Conservation (phyloP, 2,888 invertebrate species). For the Hypselothyrea guttata region DNA sequence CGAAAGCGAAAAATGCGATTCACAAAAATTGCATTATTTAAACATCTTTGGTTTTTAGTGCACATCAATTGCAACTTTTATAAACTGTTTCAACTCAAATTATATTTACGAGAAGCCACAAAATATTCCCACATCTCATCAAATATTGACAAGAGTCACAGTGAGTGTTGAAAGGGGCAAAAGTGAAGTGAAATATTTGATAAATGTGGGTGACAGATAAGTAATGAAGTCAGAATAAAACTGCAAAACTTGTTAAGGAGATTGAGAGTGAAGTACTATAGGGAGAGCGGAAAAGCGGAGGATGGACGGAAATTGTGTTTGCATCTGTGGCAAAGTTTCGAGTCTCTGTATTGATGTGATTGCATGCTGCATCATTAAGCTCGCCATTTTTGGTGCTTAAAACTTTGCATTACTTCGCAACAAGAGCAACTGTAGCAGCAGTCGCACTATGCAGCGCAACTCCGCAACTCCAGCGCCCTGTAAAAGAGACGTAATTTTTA, state of each 20-base stretch:
- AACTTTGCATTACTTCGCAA: constrained; percentile 55
- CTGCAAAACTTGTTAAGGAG: too few species aligned
- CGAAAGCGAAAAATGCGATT: background rate
- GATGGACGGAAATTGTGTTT: too few species aligned
- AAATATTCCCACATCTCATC: constrained; percentile 27
- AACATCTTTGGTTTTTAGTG: constrained; percentile 19
- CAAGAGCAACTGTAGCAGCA: constrained; percentile 19
- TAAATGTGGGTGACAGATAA: constrained; percentile 57
- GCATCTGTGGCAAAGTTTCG: background rate
- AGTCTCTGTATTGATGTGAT: constrained; percentile 35
- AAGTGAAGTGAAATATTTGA: constrained; percentile 37
- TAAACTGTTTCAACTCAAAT: constrained; percentile 71
- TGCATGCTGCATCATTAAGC: constrained; percentile 67
- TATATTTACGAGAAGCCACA: constrained; percentile 69
- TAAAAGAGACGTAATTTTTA: constrained; percentile 74
- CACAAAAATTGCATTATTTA: constrained; percentile 36
- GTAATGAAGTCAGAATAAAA: constrained; percentile 55
- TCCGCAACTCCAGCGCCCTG: constrained; percentile 39
- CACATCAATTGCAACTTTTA: constrained; percentile 63
- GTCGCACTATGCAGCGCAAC: too few species aligned
- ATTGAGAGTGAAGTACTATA: too few species aligned
- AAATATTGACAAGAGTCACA: constrained; percentile 43
- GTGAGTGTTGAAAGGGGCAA: background rate
- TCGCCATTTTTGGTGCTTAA: constrained; percentile 73
- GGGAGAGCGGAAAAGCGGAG: too few species aligned